Percentiles rank a stretch among this genome's conserved stretches.
Evolutionary conservation across 1,140 invertebrate genomes (phyloP).

Genomic region (Cotesia glomerata): DNA sequence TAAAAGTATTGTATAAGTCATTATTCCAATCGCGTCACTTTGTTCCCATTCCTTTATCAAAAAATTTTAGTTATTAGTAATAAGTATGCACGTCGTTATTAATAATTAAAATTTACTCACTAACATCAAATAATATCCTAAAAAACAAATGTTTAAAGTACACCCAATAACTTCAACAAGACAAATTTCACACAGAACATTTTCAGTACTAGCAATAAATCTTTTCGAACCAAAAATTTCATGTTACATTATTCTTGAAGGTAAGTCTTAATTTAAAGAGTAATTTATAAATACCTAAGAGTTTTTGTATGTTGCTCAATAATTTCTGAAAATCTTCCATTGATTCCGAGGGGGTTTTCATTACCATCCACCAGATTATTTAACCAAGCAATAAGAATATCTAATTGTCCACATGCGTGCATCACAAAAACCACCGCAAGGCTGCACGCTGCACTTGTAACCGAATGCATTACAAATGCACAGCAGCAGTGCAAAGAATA

Average conservation of each 20-base stretch:
- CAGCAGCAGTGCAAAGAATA: constrained; percentile 39
- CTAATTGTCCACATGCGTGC: constrained; percentile 36
- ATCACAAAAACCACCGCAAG: constrained; percentile 43
- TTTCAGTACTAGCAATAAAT: constrained; percentile 20
- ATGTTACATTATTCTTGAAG: background rate
- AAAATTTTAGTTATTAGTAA: too few species aligned
- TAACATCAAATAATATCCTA: constrained; percentile 32
- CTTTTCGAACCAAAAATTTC: background rate
- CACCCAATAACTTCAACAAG: constrained; percentile 40
- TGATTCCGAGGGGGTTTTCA: background rate
- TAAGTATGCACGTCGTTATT: too few species aligned
- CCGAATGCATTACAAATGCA: constrained; percentile 38
- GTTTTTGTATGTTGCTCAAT: constrained; percentile 25
- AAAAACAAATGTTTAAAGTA: constrained; percentile 30
- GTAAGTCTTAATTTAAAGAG: background rate
- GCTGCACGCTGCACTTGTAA: constrained; percentile 39
- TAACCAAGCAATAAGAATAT: constrained; percentile 25
- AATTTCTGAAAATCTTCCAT: constrained; percentile 7
- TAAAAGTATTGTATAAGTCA: constrained; percentile 38
- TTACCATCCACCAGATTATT: constrained; percentile 25
- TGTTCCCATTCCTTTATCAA: constrained; percentile 36
- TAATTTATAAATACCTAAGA: constrained; percentile 19
- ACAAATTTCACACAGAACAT: constrained; percentile 36
- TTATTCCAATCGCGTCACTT: constrained; percentile 25
- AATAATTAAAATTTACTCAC: background rate